A percentile compares a stretch with the other conserved stretches of the same genome.
phyloP scores from a whole-genome alignment of 1,140 invertebrate genomes.

The Apocrypta bakeri region DNA sequence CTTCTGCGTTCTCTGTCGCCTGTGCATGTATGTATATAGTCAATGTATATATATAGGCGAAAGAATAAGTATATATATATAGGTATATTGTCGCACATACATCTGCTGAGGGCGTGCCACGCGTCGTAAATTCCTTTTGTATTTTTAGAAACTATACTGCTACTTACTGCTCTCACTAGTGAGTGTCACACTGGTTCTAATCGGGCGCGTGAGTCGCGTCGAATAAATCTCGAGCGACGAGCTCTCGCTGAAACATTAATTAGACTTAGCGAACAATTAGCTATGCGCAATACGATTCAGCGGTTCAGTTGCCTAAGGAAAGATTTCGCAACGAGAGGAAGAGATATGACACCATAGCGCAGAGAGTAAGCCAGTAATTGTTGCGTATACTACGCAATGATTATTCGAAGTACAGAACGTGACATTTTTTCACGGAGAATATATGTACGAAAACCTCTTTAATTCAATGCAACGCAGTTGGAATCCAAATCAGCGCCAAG shows the following conservation, averaged over 20 bases:
- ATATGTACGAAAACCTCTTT: too few species aligned
- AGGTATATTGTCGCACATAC: conserved; percentile 47
- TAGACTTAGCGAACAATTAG: conserved; percentile 31
- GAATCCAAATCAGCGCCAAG: not conserved
- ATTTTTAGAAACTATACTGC: conserved; percentile 55
- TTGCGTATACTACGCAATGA: too few species aligned
- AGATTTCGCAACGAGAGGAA: not conserved
- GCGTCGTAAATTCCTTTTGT: conserved; percentile 57
- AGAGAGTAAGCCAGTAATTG: too few species aligned
- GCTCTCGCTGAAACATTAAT: conserved; percentile 46
- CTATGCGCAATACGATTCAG: not conserved
- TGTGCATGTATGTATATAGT: conserved; percentile 47
- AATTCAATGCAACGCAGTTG: too few species aligned
- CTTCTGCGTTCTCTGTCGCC: conserved; percentile 61
- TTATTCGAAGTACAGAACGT: too few species aligned
- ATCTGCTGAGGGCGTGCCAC: conserved; percentile 58
- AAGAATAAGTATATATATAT: too few species aligned
- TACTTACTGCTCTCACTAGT: not conserved
- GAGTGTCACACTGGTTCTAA: conserved; percentile 47
- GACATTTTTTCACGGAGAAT: too few species aligned
- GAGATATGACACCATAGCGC: not conserved
- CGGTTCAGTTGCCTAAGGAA: not conserved
- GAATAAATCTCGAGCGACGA: conserved; percentile 25
- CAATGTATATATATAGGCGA: too few species aligned
- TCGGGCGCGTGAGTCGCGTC: conserved; percentile 42